Evolutionary conservation across 2,888 invertebrate species (phyloP), one percentile per base, ranked within the genome.

Genomic region (Schizaphis graminum): DNA sequence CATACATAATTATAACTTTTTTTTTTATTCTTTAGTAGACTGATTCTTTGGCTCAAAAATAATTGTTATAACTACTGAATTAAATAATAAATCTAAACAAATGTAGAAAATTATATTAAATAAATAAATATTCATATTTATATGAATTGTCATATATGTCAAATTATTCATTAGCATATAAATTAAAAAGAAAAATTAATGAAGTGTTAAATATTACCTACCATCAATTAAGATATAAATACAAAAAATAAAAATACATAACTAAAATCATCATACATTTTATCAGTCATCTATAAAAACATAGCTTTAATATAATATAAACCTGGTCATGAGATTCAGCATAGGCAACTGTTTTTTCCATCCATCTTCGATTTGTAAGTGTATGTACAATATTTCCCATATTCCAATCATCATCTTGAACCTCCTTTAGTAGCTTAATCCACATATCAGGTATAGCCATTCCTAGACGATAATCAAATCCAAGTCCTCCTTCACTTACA

Each of bases 401-500:
- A 95, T 98, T 97, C 99, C 99, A 99, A 95, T 99, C 97, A 95
- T 99, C 99, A 96, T 99, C 99, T 89, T 96, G 96, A 61, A 96
- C 96, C 95, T 98, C 98, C 96, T 98, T 98, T 2, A 98, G 96
- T 95, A 98, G 96, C 96, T 98, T 97, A 95, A 99, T 99, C 99
- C 99, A 99, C 96, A 98, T 99, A 96, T 99, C 99, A 0, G 99
- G 99, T 95, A 99, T 98, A 53, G 99, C 99, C 99, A 99, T 99
- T 41, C 99, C 94, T 92, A 99, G 97, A n/a, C 99, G 97, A 96
- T 98, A 98, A 96, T 99, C 99, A 96, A 99, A 99, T 13, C 99
- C 99, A 95, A 97, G 97, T 3, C 99, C 99, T 87, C 99, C 99
- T 96, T 99, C 99, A 8, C 96, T 96, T 0, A 99, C 98, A 0